phyloP scores from a whole-genome alignment of 2,888 invertebrate species.

The Aphrophora alni region DNA sequence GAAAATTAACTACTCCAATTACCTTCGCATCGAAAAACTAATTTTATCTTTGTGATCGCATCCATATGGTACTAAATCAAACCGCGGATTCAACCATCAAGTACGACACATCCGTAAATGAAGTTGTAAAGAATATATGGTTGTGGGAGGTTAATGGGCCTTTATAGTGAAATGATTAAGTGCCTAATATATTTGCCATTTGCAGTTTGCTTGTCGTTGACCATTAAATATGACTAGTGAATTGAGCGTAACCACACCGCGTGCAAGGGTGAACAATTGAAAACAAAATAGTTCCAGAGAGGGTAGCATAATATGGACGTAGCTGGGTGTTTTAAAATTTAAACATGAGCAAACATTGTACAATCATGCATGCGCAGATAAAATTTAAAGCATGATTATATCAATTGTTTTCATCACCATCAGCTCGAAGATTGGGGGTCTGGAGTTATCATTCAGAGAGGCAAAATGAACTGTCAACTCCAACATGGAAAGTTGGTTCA shows the following conservation, averaged over 20 bases:
- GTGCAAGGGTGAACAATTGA: not conserved
- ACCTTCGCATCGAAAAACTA: no score
- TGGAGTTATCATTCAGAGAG: no score
- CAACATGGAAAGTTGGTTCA: no score
- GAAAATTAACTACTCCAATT: no score
- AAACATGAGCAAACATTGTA: no score
- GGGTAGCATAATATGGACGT: no score
- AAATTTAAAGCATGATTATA: no score
- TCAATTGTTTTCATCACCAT: no score
- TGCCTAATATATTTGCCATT: conserved; percentile 6
- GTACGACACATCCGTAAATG: not conserved
- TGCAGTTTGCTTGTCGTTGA: not conserved
- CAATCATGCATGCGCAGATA: no score
- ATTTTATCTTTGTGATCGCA: not conserved
- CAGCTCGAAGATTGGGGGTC: no score
- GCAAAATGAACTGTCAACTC: no score
- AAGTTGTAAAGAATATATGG: conserved; percentile 2
- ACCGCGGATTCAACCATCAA: not conserved
- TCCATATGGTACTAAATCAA: not conserved
- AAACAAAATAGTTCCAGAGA: not conserved
- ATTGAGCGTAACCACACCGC: not conserved
- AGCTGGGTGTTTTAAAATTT: no score
- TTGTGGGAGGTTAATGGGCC: not conserved
- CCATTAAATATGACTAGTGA: not conserved
- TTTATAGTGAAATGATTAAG: not conserved